A percentile compares a stretch with the other conserved stretches of the same genome.
phyloP scores from a whole-genome alignment of 2,888 invertebrate species.

The Drosophila putrida region DNA sequence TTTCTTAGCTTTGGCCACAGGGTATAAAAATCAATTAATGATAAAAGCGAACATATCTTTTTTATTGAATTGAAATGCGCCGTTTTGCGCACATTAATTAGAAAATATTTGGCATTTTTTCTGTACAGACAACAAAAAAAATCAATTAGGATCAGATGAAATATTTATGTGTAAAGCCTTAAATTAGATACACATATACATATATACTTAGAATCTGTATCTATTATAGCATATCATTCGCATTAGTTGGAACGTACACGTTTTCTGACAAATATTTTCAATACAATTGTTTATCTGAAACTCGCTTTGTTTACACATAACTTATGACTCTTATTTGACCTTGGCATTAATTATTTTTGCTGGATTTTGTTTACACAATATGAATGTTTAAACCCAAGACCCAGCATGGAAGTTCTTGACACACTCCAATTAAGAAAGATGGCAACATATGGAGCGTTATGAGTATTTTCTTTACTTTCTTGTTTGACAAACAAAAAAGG shows the following conservation, averaged over 20 bases:
- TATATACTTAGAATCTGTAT: constrained; percentile 6
- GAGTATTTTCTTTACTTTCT: constrained; percentile 13
- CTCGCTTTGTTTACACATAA: constrained; percentile 35
- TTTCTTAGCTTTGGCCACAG: constrained; percentile 9
- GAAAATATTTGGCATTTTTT: constrained; percentile 55
- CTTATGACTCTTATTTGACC: constrained; percentile 54
- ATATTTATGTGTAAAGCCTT: constrained; percentile 23
- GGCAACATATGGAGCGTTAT: constrained; percentile 4
- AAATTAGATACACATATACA: neutral
- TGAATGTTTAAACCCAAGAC: constrained; percentile 32
- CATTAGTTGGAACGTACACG: neutral
- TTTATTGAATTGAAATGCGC: constrained; percentile 47
- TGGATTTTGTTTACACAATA: constrained; percentile 50
- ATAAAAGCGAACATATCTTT: constrained; percentile 50
- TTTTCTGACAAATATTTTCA: constrained; percentile 5
- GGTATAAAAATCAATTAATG: constrained; percentile 67
- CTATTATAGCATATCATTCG: neutral
- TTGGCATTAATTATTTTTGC: constrained; percentile 65
- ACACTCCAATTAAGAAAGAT: constrained; percentile 43
- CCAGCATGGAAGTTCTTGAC: constrained; percentile 68
- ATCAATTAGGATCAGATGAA: constrained; percentile 51
- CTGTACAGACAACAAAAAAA: constrained; percentile 15
- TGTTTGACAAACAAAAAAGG: constrained; percentile 7
- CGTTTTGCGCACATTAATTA: constrained; percentile 49
- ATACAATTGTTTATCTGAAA: constrained; percentile 54